Evolutionary conservation across 2,888 invertebrate genomes (phyloP).

Genomic region (Frankliniella intonsa): DNA sequence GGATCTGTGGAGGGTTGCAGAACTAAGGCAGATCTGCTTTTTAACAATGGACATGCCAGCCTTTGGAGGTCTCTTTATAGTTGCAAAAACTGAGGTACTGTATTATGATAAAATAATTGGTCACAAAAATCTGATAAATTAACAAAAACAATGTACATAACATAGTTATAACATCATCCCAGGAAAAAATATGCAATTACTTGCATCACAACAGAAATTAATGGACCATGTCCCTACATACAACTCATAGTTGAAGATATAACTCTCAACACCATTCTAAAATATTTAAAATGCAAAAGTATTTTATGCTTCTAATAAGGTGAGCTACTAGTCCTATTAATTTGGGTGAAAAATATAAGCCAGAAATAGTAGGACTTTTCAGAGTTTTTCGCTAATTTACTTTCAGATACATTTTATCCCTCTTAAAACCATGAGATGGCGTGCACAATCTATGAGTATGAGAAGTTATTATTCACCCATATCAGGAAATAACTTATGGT

Average conservation of each 20-base stretch:
- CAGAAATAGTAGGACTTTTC: not conserved
- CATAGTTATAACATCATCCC: not conserved
- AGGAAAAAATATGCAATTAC: not conserved
- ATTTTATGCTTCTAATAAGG: not conserved
- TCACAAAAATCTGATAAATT: conserved; percentile 14
- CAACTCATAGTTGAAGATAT: not conserved
- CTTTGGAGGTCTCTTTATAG: not conserved
- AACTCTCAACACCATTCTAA: not conserved
- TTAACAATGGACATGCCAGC: not conserved
- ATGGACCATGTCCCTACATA: not conserved
- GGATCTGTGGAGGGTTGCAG: not conserved
- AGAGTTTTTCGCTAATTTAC: not conserved
- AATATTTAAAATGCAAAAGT: not conserved
- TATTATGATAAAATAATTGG: not conserved
- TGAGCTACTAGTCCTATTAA: not conserved
- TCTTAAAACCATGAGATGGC: not conserved
- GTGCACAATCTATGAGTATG: not conserved
- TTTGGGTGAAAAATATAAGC: not conserved
- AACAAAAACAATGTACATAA: not conserved
- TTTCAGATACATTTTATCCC: not conserved
- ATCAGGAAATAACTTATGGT: not conserved
- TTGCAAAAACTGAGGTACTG: no score
- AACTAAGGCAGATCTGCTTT: not conserved
- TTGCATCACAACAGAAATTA: not conserved
- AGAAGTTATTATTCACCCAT: not conserved